Evolutionary conservation across 2,113 vertebrate species (phyloP).

Genomic region (Bothrops jararaca): DNA sequence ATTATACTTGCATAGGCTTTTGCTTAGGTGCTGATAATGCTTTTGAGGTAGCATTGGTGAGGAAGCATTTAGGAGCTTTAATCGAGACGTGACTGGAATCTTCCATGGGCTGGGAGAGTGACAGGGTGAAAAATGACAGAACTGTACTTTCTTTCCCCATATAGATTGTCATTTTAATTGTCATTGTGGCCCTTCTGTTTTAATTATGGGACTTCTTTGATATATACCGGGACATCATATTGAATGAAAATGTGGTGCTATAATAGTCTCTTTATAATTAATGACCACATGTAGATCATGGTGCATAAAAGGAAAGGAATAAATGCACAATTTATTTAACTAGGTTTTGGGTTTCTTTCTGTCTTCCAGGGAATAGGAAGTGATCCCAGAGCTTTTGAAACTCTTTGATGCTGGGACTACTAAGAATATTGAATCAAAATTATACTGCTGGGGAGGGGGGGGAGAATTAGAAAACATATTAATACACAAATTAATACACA

Average conservation of each 20-base stretch:
- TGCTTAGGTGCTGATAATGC: conserved; percentile 93
- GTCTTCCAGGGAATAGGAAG: conserved; percentile 79
- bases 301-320: conserved; percentile 84
- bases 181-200: conserved; percentile 86
- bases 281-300: conserved; percentile 84
- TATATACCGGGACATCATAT: conserved; percentile 84
- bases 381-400: conserved; percentile 73
- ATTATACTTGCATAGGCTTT: conserved; percentile 98
- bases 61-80: conserved; percentile 85
- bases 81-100: conserved; percentile 81
- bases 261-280: conserved; percentile 89
- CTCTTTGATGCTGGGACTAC: conserved; percentile 71
- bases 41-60: conserved; percentile 85
- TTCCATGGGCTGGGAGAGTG: conserved; percentile 75
- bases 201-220: conserved; percentile 87
- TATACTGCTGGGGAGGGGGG: conserved; percentile 53
- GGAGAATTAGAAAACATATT: conserved; percentile 69
- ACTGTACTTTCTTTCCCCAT: conserved; percentile 82
- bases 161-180: conserved; percentile 90
- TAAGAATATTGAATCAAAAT: conserved; percentile 72
- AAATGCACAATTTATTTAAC: conserved; percentile 90
- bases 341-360: conserved; percentile 82
- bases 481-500: conserved; percentile 52
- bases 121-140: conserved; percentile 86
- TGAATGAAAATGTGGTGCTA: conserved; percentile 87